These are phyloP conservation scores for Diogma glabrata DNA, from an alignment of 2,888 invertebrate genomes.

Conservation along the genomic window DNA sequence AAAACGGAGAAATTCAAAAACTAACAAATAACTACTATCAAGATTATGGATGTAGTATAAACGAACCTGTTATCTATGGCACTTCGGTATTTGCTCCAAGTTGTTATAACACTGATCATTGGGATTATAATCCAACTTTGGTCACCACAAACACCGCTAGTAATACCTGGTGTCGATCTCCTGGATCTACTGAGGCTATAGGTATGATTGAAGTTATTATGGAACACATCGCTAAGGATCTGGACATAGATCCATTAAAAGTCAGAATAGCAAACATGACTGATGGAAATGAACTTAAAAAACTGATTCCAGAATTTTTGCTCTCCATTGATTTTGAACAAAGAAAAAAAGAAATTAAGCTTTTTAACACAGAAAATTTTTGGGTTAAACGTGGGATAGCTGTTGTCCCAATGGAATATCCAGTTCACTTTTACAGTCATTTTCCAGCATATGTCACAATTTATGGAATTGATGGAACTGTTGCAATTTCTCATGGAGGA, in stretches of 20 bases:
- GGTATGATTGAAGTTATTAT: conserved; percentile 50
- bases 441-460: conserved; percentile 48
- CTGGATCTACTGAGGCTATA: conserved; percentile 45
- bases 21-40: conserved; percentile 12
- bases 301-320: conserved; percentile 14
- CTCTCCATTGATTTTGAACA: conserved; percentile 37
- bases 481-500: conserved; percentile 53
- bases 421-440: conserved; percentile 36
- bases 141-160: conserved; percentile 37
- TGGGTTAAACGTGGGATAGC: conserved; percentile 64
- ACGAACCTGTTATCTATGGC: conserved; percentile 32
- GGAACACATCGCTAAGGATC: conserved; percentile 48
- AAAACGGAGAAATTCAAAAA: conserved; percentile 40
- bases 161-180: conserved; percentile 19
- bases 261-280: conserved; percentile 44
- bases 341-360: conserved; percentile 40
- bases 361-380: conserved; percentile 51
- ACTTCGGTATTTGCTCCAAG: conserved; percentile 37
- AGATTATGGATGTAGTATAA: conserved; percentile 35
- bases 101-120: conserved; percentile 46
- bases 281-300: conserved; percentile 12
- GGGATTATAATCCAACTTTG: conserved; percentile 55
- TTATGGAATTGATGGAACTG: conserved; percentile 53
- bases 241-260: conserved; percentile 44
- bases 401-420: conserved; percentile 52